phyloP scores from a whole-genome alignment of 2,113 vertebrate species.

The Neotoma lepida region DNA sequence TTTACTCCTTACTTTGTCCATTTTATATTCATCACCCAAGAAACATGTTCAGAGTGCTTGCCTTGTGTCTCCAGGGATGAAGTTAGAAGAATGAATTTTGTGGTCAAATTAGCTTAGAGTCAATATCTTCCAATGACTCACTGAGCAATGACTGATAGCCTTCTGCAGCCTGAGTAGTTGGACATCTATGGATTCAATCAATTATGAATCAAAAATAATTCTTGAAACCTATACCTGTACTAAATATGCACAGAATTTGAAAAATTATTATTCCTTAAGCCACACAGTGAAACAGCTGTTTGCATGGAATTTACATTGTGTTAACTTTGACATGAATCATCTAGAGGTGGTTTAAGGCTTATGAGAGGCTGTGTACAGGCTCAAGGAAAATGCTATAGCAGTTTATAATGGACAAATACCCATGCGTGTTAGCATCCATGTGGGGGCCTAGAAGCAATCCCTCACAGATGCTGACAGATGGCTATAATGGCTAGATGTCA shows the following conservation, averaged over 20 bases:
- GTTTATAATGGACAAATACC: neutral
- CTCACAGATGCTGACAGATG: no score
- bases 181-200: neutral
- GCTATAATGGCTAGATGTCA: neutral
- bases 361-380: neutral
- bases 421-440: neutral
- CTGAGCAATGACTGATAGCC: neutral
- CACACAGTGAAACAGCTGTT: neutral
- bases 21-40: neutral
- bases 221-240: neutral
- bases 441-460: neutral
- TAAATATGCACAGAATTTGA: no score
- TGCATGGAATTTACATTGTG: neutral
- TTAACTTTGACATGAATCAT: neutral
- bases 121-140: no score
- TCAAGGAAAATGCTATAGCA: neutral
- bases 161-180: neutral
- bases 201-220: neutral
- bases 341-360: neutral
- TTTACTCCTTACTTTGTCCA: neutral
- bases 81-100: neutral
- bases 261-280: neutral
- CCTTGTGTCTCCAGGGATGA: neutral
- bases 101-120: neutral
- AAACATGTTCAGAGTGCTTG: neutral